Conservation (phyloP, 2,888 invertebrate genomes). For the Plagiodera versicolora region DNA sequence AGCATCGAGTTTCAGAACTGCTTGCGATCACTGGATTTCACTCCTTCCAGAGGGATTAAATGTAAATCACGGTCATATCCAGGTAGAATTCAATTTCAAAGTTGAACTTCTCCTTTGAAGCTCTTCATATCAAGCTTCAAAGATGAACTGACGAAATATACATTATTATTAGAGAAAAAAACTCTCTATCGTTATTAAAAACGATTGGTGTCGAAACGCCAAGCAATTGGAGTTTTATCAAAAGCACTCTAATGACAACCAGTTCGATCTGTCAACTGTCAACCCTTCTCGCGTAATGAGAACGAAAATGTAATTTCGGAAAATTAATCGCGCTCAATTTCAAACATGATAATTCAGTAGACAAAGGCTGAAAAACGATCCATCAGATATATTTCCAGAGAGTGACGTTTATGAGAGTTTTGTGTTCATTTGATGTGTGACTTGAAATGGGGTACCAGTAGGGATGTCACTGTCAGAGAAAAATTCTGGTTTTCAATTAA, state of each 20-base stretch:
- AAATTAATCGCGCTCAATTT: slow-evolving; percentile 9
- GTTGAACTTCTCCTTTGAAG: background rate
- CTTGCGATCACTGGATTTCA: background rate
- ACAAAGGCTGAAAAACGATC: background rate
- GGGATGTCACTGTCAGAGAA: background rate
- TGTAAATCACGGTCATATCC: background rate
- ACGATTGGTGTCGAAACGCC: background rate
- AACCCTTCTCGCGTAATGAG: background rate
- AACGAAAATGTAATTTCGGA: slow-evolving; percentile 11
- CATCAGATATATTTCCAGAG: background rate
- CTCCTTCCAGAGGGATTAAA: background rate
- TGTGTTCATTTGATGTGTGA: background rate
- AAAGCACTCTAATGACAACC: background rate
- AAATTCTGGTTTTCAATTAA: background rate
- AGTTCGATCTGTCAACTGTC: background rate
- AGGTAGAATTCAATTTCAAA: background rate
- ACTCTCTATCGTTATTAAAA: background rate
- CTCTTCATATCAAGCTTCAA: background rate
- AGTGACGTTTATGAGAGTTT: background rate
- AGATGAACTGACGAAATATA: background rate
- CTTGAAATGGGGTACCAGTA: background rate
- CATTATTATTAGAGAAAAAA: background rate
- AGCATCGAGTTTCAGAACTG: background rate
- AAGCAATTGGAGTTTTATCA: background rate
- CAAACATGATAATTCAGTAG: slow-evolving; percentile 7